Base-by-base conservation (phyloP, 2,113 vertebrate genomes). In the Daboia siamensis region DNA sequence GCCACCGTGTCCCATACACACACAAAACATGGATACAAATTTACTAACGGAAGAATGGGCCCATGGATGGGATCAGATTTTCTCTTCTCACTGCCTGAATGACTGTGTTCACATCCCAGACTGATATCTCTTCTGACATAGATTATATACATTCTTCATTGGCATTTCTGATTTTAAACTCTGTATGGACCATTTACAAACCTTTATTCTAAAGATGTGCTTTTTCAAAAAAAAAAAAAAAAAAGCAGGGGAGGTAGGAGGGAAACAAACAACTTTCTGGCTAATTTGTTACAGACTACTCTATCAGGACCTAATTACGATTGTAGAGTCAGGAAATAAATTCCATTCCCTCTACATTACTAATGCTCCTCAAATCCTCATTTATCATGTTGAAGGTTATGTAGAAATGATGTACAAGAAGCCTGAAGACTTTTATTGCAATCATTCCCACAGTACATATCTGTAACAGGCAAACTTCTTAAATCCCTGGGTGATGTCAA, bases 321-420 rank as follows among this genome's bases (percentile, higher is more conserved):
- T 94, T 93, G 94, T 96, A 93, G 92, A 96, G 95, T 86, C 91
- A 39, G 96, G 95, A 96, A 97, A 96, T 95, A 96, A 94, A 96
- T 97, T 97, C 95, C 95, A 95, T 96, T 97, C 96, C 92, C 95
- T 94, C 94, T 96, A 95, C 94, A 96, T 96, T 97, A 96, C 96
- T 96, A 97, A 97, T 96, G 97, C 52, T 95, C 87, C 95, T 97
- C 96, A 95, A 94, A 95, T 95, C 89, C 95, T 96, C 94, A 95
- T 97, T 97, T 96, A 94, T 96, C 95, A 95, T 97, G 91, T 96
- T 97, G 95, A 97, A 97, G 96, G 96, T 96, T 97, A 96, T 93
- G 85, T 92, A 93, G 94, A 95, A 56, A 94, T 95, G 96, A 96
- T 94, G 96, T 96, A 96, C 69, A 94, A 96, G 93, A 89, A 95